phyloP scores from a whole-genome alignment of 2,113 vertebrate genomes.

The Tichodroma muraria region DNA sequence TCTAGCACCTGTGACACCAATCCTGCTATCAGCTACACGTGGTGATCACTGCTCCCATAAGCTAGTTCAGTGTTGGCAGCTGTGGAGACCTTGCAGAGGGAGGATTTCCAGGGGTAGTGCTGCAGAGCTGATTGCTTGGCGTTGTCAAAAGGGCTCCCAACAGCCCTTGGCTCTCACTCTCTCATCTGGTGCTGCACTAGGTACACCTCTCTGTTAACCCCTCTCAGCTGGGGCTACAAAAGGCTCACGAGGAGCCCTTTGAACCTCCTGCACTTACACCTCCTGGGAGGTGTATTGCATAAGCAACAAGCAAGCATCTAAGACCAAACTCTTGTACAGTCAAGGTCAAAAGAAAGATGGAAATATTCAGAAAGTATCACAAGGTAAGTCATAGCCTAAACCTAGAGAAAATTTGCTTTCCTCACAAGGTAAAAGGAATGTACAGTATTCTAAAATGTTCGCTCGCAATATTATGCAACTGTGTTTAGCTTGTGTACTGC shows the following conservation, averaged over 20 bases:
- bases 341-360: neutral
- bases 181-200: neutral
- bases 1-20: neutral
- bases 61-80: neutral
- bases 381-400: neutral
- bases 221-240: neutral
- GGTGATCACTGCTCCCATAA: neutral
- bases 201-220: neutral
- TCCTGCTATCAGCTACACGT: accelerated
- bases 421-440: neutral
- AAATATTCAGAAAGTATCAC: neutral
- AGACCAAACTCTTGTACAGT: neutral
- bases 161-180: neutral
- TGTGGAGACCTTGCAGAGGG: neutral
- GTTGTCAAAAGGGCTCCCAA: neutral
- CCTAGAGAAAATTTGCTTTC: neutral
- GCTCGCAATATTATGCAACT: neutral
- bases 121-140: neutral
- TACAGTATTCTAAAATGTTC: neutral
- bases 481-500: neutral
- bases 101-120: neutral
- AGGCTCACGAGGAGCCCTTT: neutral
- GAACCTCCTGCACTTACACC: too few species aligned
- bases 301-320: neutral
- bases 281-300: neutral